A percentile compares a stretch with the other conserved stretches of the same genome.
Evolutionary conservation across 2,888 invertebrate genomes (phyloP).

Genomic region (Leucoma salicis): DNA sequence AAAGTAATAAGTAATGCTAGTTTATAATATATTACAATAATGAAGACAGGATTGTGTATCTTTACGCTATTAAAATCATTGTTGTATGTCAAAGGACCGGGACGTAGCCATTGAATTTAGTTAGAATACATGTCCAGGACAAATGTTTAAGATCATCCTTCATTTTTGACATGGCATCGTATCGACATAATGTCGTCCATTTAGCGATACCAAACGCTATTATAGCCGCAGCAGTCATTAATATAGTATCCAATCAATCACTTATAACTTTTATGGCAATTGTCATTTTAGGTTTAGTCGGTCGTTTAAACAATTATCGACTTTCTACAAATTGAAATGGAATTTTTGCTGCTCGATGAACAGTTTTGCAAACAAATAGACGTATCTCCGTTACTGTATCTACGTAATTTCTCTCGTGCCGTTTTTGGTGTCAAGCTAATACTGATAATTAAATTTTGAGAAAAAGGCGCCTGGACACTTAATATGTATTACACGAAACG

Average conservation of each 20-base stretch:
- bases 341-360: slow-evolving; percentile 52
- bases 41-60: slow-evolving; percentile 34
- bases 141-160: slow-evolving; percentile 62
- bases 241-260: slow-evolving; percentile 65
- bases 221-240: slow-evolving; percentile 63
- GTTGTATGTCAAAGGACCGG: slow-evolving; percentile 42
- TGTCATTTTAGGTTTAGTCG: slow-evolving; percentile 44
- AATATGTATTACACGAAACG: slow-evolving; percentile 75
- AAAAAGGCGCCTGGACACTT: slow-evolving; percentile 61
- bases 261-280: slow-evolving; percentile 38
- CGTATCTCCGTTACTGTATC: slow-evolving; percentile 34
- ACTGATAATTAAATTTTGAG: slow-evolving; percentile 77
- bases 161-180: slow-evolving; percentile 66
- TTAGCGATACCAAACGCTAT: slow-evolving; percentile 61
- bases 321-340: slow-evolving; percentile 67
- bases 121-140: slow-evolving; percentile 51
- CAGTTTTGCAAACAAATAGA: slow-evolving; percentile 63
- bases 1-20: slow-evolving; percentile 23
- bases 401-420: slow-evolving; percentile 49
- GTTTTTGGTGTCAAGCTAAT: slow-evolving; percentile 70
- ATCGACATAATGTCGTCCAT: slow-evolving; percentile 65
- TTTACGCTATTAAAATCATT: slow-evolving; percentile 43
- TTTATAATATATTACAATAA: slow-evolving; percentile 37
- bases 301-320: slow-evolving; percentile 55
- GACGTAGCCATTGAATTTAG: slow-evolving; percentile 48